Percentiles rank a stretch among this genome's conserved stretches.
phyloP scores from a whole-genome alignment of 2,797 vertebrate genomes.

The Streptopelia turtur region DNA sequence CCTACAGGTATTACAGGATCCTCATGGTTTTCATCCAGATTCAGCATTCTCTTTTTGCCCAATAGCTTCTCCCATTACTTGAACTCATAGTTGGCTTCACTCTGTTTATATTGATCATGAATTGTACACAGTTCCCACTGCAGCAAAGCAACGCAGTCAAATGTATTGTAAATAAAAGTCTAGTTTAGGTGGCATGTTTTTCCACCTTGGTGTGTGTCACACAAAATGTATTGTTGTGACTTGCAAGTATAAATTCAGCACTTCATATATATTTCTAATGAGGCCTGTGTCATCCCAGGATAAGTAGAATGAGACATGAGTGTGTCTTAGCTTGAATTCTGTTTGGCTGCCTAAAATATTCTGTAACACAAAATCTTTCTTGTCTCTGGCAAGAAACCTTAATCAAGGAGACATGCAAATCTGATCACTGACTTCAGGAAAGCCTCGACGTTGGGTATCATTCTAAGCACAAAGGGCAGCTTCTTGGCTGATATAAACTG shows the following conservation, averaged over 20 bases:
- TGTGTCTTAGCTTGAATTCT: background rate
- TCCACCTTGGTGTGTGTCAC: background rate
- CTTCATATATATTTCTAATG: background rate
- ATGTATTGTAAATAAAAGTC: background rate
- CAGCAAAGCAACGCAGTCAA: background rate
- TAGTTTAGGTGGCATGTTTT: background rate
- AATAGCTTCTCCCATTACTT: background rate
- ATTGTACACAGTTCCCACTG: background rate
- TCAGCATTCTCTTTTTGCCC: background rate
- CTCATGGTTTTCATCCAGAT: background rate
- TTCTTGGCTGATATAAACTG: background rate
- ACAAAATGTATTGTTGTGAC: background rate
- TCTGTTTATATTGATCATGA: background rate
- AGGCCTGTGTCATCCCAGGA: background rate
- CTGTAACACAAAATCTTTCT: background rate
- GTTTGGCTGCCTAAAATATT: background rate
- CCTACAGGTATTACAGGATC: background rate
- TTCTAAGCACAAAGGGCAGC: background rate
- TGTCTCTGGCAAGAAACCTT: background rate
- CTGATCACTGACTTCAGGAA: background rate
- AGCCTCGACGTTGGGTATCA: background rate
- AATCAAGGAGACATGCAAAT: background rate
- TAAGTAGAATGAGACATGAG: background rate
- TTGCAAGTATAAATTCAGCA: background rate
- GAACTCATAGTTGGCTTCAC: background rate